Evolutionary conservation across 2,888 invertebrate genomes (phyloP).

Genomic region (Caenorhabditis imperialis): DNA sequence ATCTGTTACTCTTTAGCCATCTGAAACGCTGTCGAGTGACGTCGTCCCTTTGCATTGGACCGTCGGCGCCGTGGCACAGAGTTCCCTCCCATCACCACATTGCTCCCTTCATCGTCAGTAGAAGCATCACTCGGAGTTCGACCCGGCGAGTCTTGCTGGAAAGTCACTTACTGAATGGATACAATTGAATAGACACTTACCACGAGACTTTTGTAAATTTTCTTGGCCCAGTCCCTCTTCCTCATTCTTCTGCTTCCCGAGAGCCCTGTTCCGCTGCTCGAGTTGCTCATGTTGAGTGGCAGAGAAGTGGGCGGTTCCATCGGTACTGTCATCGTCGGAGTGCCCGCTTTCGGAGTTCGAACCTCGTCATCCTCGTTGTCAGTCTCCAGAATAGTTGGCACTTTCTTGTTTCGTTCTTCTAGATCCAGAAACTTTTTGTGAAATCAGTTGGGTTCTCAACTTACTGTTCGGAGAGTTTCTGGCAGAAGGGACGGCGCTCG

Average conservation of each 20-base stretch:
- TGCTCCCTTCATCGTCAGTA: conserved; percentile 43
- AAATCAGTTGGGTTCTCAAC: conserved; percentile 6
- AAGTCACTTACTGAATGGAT: conserved; percentile 4
- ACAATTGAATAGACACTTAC: conserved; percentile 35
- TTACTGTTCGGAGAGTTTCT: conserved; percentile 52
- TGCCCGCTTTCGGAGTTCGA: conserved; percentile 1
- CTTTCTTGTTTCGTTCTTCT: conserved; percentile 54
- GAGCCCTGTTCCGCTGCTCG: conserved; percentile 11
- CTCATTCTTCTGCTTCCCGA: conserved; percentile 57
- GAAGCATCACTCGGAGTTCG: conserved; percentile 58
- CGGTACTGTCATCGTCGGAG: conserved; percentile 10
- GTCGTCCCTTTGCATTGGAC: conserved; percentile 24
- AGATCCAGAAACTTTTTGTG: conserved; percentile 5
- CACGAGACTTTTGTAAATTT: conserved; percentile 66
- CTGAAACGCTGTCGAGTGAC: conserved; percentile 62
- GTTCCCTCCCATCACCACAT: conserved; percentile 41
- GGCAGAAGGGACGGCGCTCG: conserved; percentile 29
- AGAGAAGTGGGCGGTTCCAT: conserved; percentile 26
- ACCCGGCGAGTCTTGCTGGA: conserved; percentile 51
- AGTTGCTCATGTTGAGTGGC: conserved; percentile 17
- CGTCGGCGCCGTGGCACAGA: conserved; percentile 12
- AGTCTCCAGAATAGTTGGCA: conserved; percentile 59
- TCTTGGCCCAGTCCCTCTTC: conserved; percentile 69
- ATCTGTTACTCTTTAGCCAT: conserved; percentile 69
- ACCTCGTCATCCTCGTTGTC: conserved; percentile 55